Percentiles rank a stretch among this genome's conserved stretches.
phyloP scores from a whole-genome alignment of 2,113 vertebrate species.

The Eulemur macaco region DNA sequence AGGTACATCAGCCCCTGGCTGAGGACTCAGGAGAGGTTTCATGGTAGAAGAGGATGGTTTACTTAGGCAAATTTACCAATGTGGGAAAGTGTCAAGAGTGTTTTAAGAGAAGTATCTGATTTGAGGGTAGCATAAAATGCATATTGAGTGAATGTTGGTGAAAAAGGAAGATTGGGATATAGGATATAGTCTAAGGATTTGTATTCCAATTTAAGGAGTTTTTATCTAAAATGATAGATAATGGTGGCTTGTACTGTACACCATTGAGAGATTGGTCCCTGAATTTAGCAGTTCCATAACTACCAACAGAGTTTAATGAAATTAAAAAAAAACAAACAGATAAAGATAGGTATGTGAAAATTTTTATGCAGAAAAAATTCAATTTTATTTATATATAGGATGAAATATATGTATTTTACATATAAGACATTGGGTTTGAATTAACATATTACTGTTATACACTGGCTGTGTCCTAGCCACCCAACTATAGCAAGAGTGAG shows the following conservation, averaged over 20 bases:
- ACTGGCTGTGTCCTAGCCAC: not conserved
- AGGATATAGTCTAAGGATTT: not conserved
- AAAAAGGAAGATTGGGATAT: not conserved
- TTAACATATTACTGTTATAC: not conserved
- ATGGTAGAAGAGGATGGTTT: not conserved
- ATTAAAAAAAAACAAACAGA: not conserved
- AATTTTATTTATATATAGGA: not conserved
- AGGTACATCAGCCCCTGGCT: not conserved
- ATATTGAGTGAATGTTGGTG: not conserved
- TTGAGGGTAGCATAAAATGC: not conserved
- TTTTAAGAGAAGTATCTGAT: not conserved
- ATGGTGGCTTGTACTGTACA: accelerated
- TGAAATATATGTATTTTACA: not conserved
- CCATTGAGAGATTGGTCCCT: not conserved
- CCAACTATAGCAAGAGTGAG: not conserved
- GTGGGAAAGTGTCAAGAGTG: not conserved
- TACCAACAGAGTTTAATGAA: not conserved
- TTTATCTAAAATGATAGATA: not conserved
- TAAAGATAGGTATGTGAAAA: not conserved
- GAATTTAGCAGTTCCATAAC: not conserved
- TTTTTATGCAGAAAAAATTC: constrained; percentile 21
- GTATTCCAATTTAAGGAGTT: not conserved
- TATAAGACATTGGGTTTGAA: not conserved
- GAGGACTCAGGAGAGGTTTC: not conserved
- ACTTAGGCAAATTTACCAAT: not conserved